These are phyloP conservation scores for Cottoperca gobio DNA, from an alignment of 2,797 vertebrate species.

Conservation along the genomic window DNA sequence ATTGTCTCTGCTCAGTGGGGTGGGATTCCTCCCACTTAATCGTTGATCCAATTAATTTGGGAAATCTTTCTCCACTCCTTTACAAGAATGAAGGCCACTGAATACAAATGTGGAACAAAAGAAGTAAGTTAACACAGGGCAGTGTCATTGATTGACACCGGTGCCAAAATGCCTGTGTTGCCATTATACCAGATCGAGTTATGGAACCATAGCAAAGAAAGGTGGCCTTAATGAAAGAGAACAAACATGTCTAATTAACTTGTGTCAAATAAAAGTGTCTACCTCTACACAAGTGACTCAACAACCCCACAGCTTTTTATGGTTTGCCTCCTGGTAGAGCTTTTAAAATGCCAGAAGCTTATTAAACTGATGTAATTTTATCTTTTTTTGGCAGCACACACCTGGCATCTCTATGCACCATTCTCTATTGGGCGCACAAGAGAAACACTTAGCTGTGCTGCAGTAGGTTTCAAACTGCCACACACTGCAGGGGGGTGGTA, in stretches of 20 bases:
- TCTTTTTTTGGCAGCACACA: constrained; percentile 53
- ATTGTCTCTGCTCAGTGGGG: constrained; percentile 82
- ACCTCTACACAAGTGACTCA: constrained; percentile 53
- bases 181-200: constrained; percentile 72
- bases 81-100: constrained; percentile 73
- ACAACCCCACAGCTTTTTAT: constrained; percentile 56
- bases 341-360: constrained; percentile 54
- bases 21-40: constrained; percentile 82
- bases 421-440: constrained; percentile 38
- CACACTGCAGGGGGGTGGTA: constrained; percentile 3
- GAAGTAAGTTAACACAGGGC: constrained; percentile 77
- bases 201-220: constrained; percentile 65
- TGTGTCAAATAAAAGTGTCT: constrained; percentile 75
- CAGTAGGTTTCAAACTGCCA: constrained; percentile 47
- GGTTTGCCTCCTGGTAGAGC: constrained; percentile 62
- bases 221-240: constrained; percentile 70
- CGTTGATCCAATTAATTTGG: constrained; percentile 88
- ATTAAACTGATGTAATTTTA: constrained; percentile 72
- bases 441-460: constrained; percentile 32
- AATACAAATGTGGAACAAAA: constrained; percentile 80
- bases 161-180: constrained; percentile 75
- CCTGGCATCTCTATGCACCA: constrained; percentile 73
- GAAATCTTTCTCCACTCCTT: constrained; percentile 66
- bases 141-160: constrained; percentile 83
- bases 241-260: constrained; percentile 78